Evolutionary conservation across 2,113 vertebrate genomes (phyloP).

Genomic region (Odocoileus virginianus): DNA sequence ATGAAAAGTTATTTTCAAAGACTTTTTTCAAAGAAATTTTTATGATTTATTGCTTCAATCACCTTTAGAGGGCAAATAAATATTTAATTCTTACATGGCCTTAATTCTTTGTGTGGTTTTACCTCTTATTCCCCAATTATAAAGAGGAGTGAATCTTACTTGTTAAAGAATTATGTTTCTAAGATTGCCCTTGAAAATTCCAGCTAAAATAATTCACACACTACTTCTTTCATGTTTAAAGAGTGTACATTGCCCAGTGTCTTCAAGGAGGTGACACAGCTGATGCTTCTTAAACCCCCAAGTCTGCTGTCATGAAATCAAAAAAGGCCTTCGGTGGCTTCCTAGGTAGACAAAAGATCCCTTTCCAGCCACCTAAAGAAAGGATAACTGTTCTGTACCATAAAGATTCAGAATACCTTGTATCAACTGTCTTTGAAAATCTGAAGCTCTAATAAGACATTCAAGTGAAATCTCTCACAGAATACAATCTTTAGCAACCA

Average conservation of each 20-base stretch:
- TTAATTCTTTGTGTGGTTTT: conserved; percentile 37
- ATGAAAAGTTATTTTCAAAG: conserved; percentile 47
- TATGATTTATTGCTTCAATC: conserved; percentile 40
- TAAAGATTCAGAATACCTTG: conserved; percentile 46
- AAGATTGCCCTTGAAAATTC: conserved; percentile 40
- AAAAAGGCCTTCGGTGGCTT: conserved; percentile 34
- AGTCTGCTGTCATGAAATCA: conserved; percentile 46
- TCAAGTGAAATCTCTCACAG: conserved; percentile 47
- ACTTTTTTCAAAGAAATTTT: conserved; percentile 9
- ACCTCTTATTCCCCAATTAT: conserved; percentile 27
- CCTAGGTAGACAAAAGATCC: conserved; percentile 49
- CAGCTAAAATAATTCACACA: conserved; percentile 48
- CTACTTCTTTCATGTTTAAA: conserved; percentile 59
- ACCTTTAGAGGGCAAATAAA: conserved; percentile 56
- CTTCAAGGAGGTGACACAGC: conserved; percentile 26
- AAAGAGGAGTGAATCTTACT: conserved; percentile 53
- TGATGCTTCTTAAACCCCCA: conserved; percentile 55
- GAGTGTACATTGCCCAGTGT: conserved; percentile 10
- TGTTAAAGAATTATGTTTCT: conserved; percentile 49
- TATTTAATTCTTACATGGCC: conserved; percentile 48
- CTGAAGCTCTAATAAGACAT: conserved; percentile 26
- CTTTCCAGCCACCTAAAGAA: conserved; percentile 54
- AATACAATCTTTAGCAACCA: conserved; percentile 32
- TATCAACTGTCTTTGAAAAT: conserved; percentile 54
- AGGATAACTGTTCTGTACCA: conserved; percentile 16